Evolutionary conservation across 2,113 vertebrate genomes (phyloP), one percentile per base, ranked within the genome.

Genomic region (Leptocoma aspasia): DNA sequence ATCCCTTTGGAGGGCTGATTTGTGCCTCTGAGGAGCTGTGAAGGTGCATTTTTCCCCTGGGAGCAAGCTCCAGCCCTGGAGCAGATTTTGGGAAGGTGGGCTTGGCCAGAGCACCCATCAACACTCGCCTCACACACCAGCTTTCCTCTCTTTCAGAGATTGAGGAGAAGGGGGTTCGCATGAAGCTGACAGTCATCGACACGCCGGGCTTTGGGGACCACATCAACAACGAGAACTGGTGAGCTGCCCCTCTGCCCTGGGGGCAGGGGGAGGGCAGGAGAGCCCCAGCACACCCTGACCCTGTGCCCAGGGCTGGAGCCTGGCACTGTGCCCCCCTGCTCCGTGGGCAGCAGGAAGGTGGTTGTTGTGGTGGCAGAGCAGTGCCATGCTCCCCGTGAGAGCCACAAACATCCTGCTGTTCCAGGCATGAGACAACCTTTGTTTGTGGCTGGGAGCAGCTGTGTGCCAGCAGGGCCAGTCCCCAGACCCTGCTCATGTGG

Each of bases 171-270:
- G 99, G 99, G 0, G 99, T 99, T 86, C 98, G 98, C 83, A 99
- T 99, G 99, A 99, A 99, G 96, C 98, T 99, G 94, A 99, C 99
- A 0, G 99, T 99, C 66, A 99, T 99, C 1, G 99, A 99, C 97
- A 99, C 99, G 7, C 99, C 99, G 0, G 99, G 99, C 45, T 99
- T 99, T 57, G 99, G 99, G 89, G 99, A 99, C 97, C 99, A 99
- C 96, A 99, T 99, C 98, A 99, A 99, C 98, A 99, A 99, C 3
- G 99, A 99, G 97, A 99, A 99, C 97, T 99, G 99, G 99, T 99
- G 93, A 99, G 98, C 45, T 69, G 37, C 65, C 65, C 17, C 4
- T 4, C 28, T 50, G 65, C n/a, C 2, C 1, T 5, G 66, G 57
- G 6, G 10, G 53, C 16, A 18, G 66, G 47, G 61, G 35, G 30